Conservation (phyloP, 2,888 invertebrate genomes). For the Drosophila kuntzei region DNA sequence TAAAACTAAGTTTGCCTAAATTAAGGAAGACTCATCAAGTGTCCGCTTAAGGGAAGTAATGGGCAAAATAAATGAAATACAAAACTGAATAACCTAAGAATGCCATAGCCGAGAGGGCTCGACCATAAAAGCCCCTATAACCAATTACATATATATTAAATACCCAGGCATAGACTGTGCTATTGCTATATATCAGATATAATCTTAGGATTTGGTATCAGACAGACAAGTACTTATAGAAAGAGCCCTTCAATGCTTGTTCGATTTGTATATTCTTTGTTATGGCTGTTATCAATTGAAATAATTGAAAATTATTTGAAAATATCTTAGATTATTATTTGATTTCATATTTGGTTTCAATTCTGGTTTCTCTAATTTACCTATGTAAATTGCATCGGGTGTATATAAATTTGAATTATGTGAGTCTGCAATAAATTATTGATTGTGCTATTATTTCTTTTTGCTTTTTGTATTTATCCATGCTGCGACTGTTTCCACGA, state of each 20-base stretch:
- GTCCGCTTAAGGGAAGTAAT: constrained; percentile 55
- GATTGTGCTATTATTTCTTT: constrained; percentile 60
- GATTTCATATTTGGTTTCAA: constrained; percentile 14
- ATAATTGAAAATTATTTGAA: constrained; percentile 8
- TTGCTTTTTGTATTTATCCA: constrained; percentile 35
- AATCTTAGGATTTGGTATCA: too few species aligned
- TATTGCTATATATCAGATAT: neutral
- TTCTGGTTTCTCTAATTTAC: constrained; percentile 29
- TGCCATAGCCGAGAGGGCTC: neutral
- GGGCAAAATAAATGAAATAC: constrained; percentile 34
- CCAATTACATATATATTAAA: neutral
- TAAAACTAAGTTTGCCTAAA: constrained; percentile 59
- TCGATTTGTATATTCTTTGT: neutral
- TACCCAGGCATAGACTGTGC: neutral
- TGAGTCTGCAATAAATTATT: constrained; percentile 52
- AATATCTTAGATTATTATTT: constrained; percentile 25
- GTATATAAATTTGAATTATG: constrained; percentile 48
- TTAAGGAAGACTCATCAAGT: constrained; percentile 75
- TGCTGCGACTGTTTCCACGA: constrained; percentile 33
- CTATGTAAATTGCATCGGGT: constrained; percentile 49
- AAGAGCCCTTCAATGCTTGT: neutral
- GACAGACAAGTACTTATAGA: neutral
- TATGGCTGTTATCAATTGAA: constrained; percentile 3
- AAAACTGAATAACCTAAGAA: neutral
- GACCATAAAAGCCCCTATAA: constrained; percentile 3